These are phyloP conservation scores for Geodia barretti DNA, from an alignment of 37 sponge, comb jelly and placozoan genomes.

Conservation along the genomic window DNA sequence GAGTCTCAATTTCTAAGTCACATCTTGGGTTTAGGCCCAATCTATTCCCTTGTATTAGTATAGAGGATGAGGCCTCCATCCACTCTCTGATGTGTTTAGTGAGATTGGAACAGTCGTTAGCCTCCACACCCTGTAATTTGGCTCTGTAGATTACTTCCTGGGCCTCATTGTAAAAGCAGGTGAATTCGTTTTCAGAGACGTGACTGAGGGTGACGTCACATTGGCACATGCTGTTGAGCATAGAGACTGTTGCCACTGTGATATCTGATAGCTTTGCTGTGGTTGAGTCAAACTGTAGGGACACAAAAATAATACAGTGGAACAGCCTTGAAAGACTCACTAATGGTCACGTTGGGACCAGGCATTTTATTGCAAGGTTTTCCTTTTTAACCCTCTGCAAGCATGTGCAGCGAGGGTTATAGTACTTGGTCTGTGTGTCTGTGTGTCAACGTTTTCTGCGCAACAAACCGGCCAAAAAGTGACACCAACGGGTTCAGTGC, in stretches of 20 bases:
- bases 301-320: no score
- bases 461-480: no score
- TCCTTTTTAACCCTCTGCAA: no score
- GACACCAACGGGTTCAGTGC: no score
- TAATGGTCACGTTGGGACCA: no score
- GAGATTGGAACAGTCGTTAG: neutral
- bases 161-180: neutral
- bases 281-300: neutral
- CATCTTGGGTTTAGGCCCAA: neutral
- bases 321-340: no score
- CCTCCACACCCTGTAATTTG: neutral
- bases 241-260: neutral
- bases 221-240: neutral
- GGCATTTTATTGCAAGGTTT: no score
- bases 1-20: neutral
- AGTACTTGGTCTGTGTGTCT: no score
- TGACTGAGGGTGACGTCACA: neutral
- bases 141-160: neutral
- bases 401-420: no score
- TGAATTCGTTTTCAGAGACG: neutral
- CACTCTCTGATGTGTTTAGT: neutral
- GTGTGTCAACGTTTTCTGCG: no score
- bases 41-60: neutral
- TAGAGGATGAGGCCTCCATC: neutral
- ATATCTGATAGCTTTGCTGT: neutral